A percentile compares a stretch with the other conserved stretches of the same genome.
Conservation (phyloP, 2,888 invertebrate genomes). For the Cynaeus angustus region DNA sequence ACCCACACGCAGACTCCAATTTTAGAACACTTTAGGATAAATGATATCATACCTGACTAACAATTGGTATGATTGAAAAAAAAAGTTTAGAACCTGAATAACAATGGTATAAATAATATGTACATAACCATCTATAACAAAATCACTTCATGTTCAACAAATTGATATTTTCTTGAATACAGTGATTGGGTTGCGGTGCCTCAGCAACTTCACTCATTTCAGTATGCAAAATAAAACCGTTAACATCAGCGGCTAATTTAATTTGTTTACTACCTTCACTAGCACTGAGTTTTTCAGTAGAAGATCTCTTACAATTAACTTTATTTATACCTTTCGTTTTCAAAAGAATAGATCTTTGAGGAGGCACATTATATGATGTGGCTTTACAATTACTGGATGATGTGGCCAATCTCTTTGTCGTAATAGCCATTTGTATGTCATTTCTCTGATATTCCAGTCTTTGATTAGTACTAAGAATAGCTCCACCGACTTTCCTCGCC, state of each 20-base stretch:
- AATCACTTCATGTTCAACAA: conserved; percentile 64
- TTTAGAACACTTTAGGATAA: conserved; percentile 47
- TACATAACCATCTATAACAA: conserved; percentile 33
- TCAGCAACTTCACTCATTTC: conserved; percentile 65
- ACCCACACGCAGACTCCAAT: conserved; percentile 17
- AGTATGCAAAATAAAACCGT: conserved; percentile 66
- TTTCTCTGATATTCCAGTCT: conserved; percentile 66
- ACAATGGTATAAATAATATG: conserved; percentile 33
- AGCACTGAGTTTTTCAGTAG: conserved; percentile 61
- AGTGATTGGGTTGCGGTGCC: conserved; percentile 61
- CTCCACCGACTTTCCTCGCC: conserved; percentile 75
- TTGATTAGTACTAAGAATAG: conserved; percentile 73
- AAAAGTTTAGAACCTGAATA: conserved; percentile 23
- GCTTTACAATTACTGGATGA: conserved; percentile 41
- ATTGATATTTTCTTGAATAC: conserved; percentile 64
- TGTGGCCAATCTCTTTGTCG: conserved; percentile 55
- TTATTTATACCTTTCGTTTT: conserved; percentile 62
- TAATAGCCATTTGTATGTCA: conserved; percentile 66
- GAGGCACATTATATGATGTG: conserved; percentile 53
- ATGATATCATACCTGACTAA: conserved; percentile 42
- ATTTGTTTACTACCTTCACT: conserved; percentile 65
- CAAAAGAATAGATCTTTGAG: conserved; percentile 63
- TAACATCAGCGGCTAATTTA: conserved; percentile 62
- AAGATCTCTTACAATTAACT: conserved; percentile 63
- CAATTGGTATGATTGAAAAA: conserved; percentile 25